Evolutionary conservation across 2,113 vertebrate genomes (phyloP), one percentile per base, ranked within the genome.

Genomic region (Tauraco erythrolophus): DNA sequence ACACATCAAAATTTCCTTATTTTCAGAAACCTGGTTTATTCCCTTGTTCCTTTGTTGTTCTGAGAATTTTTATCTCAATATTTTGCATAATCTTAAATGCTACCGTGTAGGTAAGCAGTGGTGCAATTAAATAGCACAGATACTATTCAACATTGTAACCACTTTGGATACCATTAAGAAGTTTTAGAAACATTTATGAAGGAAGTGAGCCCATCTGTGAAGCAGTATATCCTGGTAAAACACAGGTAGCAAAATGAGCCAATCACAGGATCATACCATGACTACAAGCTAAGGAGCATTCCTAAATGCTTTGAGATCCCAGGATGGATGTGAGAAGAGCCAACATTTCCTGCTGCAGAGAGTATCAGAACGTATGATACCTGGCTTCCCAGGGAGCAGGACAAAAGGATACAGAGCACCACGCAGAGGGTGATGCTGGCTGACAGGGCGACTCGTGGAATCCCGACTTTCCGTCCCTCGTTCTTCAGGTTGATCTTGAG

Each of bases 371-470:
- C 1, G 4, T 22, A 39, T 2, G 21, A 39, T 3, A 81, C 30
- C 60, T 51, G 41, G 16, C 46, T 45, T 69, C 37, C 60, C 6
- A 7, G 27, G 35, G 19, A 76, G 31, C 3, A 1, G 62, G 43
- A 65, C 58, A 28, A 93, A 99, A 99, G 99, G 99, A 99, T 99
- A 99, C 99, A 98, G 68, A 99, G 97, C 53, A 99, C 97, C 82
- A 99, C 96, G 3, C 98, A 99, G 92, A 98, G 79, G 11, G 99
- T 99, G 96, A 99, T 98, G 28, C 92, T 91, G 6, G 96, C 98
- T 1, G 99, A 99, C 81, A 99, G 84, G 85, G 98, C 93, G 23
- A 99, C 98, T 18, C 99, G 98, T 7, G 98, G 78, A 81, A 99
- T 97, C 11, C 98, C 99, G 0, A 87, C 97, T 88, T 90, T 98